These are phyloP conservation scores for Vollenhovia emeryi DNA, from an alignment of 1,140 invertebrate species.

Conservation along the genomic window DNA sequence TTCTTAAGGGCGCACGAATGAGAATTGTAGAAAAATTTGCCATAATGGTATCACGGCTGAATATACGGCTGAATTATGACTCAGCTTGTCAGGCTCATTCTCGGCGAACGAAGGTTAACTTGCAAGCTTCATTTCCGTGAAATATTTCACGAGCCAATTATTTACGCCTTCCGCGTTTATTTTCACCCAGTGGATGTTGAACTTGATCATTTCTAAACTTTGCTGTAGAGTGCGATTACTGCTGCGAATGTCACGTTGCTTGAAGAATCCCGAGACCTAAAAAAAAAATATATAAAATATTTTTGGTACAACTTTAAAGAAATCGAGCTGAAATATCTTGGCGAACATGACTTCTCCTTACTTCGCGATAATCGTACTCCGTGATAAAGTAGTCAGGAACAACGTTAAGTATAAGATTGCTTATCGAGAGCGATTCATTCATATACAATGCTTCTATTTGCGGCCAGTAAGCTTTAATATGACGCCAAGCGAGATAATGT, in stretches of 20 bases:
- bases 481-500: slow-evolving; percentile 91
- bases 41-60: slow-evolving; percentile 25
- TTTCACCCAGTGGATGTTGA: slow-evolving; percentile 92
- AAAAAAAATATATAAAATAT: slow-evolving; percentile 10
- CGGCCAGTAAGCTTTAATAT: slow-evolving; percentile 91
- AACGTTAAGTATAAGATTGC: slow-evolving; percentile 89
- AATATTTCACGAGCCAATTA: slow-evolving; percentile 87
- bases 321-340: background rate
- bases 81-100: slow-evolving; percentile 8
- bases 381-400: slow-evolving; percentile 89
- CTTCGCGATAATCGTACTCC: slow-evolving; percentile 90
- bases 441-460: slow-evolving; percentile 88
- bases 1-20: slow-evolving; percentile 30
- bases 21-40: slow-evolving; percentile 60
- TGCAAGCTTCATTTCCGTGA: slow-evolving; percentile 64
- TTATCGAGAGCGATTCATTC: slow-evolving; percentile 89
- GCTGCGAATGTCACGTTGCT: slow-evolving; percentile 88
- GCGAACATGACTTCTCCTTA: slow-evolving; percentile 74
- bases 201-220: slow-evolving; percentile 91
- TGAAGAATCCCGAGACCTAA: slow-evolving; percentile 90
- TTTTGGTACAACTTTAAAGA: background rate
- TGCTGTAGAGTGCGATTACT: slow-evolving; percentile 89
- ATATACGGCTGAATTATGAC: slow-evolving; percentile 22
- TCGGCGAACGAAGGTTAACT: slow-evolving; percentile 69
- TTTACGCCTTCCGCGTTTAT: slow-evolving; percentile 88